Base-by-base conservation (phyloP, 64 coral and sea anemone genomes). In the Montipora efflorescens region DNA sequence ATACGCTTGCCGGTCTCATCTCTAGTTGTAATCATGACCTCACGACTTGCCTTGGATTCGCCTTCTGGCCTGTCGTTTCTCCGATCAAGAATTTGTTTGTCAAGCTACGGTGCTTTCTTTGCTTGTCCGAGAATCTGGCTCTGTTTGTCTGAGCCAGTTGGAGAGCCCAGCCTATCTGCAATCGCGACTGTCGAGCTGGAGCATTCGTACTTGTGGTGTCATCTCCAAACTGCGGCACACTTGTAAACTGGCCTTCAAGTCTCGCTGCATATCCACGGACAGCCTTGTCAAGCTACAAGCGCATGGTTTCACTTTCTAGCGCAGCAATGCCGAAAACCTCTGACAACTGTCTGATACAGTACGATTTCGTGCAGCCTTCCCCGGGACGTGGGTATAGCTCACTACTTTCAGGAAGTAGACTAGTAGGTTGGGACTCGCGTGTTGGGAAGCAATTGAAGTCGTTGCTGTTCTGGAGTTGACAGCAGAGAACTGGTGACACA, bases 321-420 rank as follows among this genome's bases (percentile, higher is more conserved):
- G 3, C 36, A 67, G 75, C 79, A 76, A 8, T 67, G 69, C 79
- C 49, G 36, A 36, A 36, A 36, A 36, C 36, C 36, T 36, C 36
- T 58, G 28, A 55, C 79, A 79, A 90, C 67, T 78, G 62, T 91
- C 89, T 72, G 89, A 36, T 13, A 59, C 13, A 13, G 73, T 82
- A 91, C 18, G 77, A 81, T 81, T 91, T 91, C 8, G 89, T 91
- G 21, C 78, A 91, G 18, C 70, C 70, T 77, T 89, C 70, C 20
- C n/a, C 87, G 51, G 87, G 25, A 28, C 87, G 77, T 64, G 70
- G 11, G 75, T 73, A 89, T 21, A 89, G 87, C 14, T 49, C 47
- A 20, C 20, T 22, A 22, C 15, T 23, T 13, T 76, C 69, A 25
- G 16, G 16, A 50, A 15, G 62, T 21, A 59, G 7, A 59, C 57